Base-by-base conservation (phyloP, 2,888 invertebrate species). In the Callyntrura sp. region DNA sequence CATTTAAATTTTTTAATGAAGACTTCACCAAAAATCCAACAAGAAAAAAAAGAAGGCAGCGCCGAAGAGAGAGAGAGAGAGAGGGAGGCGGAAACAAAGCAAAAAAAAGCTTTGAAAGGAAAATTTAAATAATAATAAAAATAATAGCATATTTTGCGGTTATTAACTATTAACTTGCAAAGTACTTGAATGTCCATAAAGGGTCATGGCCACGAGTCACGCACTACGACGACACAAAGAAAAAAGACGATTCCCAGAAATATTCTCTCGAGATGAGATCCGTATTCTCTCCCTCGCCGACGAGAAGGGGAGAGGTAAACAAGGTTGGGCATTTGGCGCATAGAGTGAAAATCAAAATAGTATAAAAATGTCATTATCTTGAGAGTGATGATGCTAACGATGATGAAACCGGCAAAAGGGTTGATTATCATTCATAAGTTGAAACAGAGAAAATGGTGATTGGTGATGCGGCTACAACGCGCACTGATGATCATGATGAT, bases 131-230 rank as follows among this genome's bases (percentile, higher is more conserved):
- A 51, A 14, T 25, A 2, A 25, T n/a, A 62, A 62, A 9, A 4
- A 62, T 62, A 62, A 62, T 62, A 23, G 62, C 23, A 23, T 62
- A 23, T 62, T 8, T 25, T 62, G 62, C n/a, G 70, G 70, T 8
- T 11, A 35, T 35, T 35, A 35, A 35, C 35, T 35, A 35, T 35
- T 35, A 43, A 70, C 70, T 43, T n/a, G 9, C 11, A 8, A 35
- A 35, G 35, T 35, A 35, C 35, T 35, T 35, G 23, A 6, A 20
- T 25, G 62, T 23, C 23, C 62, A 62, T 23, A 62, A 62, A 62
- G 25, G n/a, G 62, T 62, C 62, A 23, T n/a, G n/a, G 51, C n/a
- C 51, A 51, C 62, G 62, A 62, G 62, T 62, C 62, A 62, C 62
- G 25, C 23, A 35, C n/a, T n/a, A n/a, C 62, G 9, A 23, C 9